These are phyloP conservation scores for Myotis findleyi DNA, from an alignment of 2,797 vertebrate species.

Conservation along the genomic window DNA sequence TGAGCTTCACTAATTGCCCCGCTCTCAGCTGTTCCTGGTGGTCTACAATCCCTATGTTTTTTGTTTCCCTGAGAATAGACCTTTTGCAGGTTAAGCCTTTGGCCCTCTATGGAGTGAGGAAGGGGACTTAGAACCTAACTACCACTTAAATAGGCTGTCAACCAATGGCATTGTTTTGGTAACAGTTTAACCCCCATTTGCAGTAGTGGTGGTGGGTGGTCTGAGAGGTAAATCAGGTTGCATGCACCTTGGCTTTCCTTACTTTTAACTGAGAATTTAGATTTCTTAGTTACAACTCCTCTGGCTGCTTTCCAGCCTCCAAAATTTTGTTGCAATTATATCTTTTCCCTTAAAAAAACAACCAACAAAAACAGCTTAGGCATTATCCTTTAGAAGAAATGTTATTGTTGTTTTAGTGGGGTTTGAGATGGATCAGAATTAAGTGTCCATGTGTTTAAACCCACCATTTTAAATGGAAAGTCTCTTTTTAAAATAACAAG, in stretches of 20 bases:
- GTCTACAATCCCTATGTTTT: background rate
- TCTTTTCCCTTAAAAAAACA: background rate
- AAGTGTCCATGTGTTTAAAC: background rate
- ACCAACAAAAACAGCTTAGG: background rate
- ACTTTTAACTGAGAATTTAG: background rate
- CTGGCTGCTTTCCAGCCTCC: background rate
- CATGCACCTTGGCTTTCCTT: background rate
- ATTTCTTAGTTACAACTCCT: background rate
- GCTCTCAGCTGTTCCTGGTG: background rate
- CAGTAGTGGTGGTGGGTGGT: background rate
- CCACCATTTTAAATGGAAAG: background rate
- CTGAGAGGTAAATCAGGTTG: background rate
- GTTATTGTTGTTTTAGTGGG: background rate
- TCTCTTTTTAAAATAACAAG: conserved; percentile 1
- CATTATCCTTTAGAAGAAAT: conserved; percentile 10
- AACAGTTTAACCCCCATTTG: background rate
- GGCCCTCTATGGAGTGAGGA: background rate
- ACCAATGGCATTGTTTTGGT: background rate
- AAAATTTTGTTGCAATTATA: background rate
- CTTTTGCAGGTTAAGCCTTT: background rate
- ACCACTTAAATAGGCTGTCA: background rate
- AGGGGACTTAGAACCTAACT: background rate
- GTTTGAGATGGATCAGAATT: background rate
- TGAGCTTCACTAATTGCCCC: background rate
- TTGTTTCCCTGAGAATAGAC: background rate